Base-by-base conservation (phyloP, 2,888 invertebrate genomes). In the Euproctis similis region DNA sequence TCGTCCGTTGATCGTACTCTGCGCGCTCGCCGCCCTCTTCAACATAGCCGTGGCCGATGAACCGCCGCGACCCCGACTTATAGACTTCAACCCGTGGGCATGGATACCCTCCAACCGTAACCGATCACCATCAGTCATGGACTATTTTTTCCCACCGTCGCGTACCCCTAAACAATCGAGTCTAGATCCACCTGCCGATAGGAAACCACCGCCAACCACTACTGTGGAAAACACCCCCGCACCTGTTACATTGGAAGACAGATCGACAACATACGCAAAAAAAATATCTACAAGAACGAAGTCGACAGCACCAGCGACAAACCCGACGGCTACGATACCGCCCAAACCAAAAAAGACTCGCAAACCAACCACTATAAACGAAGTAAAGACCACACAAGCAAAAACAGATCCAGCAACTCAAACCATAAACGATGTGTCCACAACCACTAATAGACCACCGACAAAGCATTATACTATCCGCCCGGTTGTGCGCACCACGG, bases 381-480 rank as follows among this genome's bases (percentile, higher is more conserved):
- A 76, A 40, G 43, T 62, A 17, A 77, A 72, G 65, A 65, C 63
- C 25, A 75, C 72, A 12, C 71, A 68, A 49, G 64, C 68, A 17
- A 81, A 66, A 61, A 59, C 59, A 11, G 73, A 77, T 32, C 49
- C 58, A 30, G 55, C 49, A 14, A 52, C 54, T 25, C 57, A 66
- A 25, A 63, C 63, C 24, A 60, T 68, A 24, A 76, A 65, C 53
- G 62, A 64, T 28, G 52, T 60, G 34, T 65, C 69, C 24, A 64
- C 71, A 31, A 64, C 75, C 36, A 73, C 80, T 28, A 64, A 64
- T 40, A 45, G 40, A 22, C 68, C 75, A 31, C 80, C 87, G 24
- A 78, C 86, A 32, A 82, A 85, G 50, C 80, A 82, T 47, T 88
- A 87, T 44, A 85, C 87, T 26, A 87, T 87, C 36, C 77, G 85